phyloP scores from a whole-genome alignment of 2,113 vertebrate genomes.

The Pollimyrus isidori region DNA sequence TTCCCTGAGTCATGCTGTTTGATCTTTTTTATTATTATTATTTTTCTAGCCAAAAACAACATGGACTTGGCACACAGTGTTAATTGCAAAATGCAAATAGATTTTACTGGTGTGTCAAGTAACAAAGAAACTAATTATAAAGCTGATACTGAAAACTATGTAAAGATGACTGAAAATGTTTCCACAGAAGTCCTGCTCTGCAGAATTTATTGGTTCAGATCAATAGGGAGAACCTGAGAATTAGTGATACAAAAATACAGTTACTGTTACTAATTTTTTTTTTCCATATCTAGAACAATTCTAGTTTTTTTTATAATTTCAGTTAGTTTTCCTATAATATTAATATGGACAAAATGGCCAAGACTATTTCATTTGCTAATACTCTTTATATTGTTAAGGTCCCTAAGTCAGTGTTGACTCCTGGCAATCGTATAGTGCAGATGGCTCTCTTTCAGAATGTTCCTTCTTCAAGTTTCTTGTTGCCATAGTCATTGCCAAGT shows the following conservation, averaged over 20 bases:
- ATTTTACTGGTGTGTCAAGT: not conserved
- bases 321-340: not conserved
- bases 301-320: not conserved
- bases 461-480: too few species aligned
- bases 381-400: not conserved
- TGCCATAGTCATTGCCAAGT: not conserved
- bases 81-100: not conserved
- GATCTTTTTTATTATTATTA: not conserved
- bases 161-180: not conserved
- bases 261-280: not conserved
- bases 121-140: not conserved
- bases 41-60: not conserved
- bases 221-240: not conserved
- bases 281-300: not conserved
- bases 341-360: not conserved
- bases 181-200: not conserved
- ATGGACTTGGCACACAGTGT: not conserved
- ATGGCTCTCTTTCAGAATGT: too few species aligned
- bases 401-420: not conserved
- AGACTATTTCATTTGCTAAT: not conserved
- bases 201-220: not conserved
- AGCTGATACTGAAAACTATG: not conserved
- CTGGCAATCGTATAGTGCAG: too few species aligned
- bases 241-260: not conserved
- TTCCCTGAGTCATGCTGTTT: not conserved